Base-by-base conservation (phyloP, 92 coral and sea anemone genomes). In the Zoanthus sansibaricus region DNA sequence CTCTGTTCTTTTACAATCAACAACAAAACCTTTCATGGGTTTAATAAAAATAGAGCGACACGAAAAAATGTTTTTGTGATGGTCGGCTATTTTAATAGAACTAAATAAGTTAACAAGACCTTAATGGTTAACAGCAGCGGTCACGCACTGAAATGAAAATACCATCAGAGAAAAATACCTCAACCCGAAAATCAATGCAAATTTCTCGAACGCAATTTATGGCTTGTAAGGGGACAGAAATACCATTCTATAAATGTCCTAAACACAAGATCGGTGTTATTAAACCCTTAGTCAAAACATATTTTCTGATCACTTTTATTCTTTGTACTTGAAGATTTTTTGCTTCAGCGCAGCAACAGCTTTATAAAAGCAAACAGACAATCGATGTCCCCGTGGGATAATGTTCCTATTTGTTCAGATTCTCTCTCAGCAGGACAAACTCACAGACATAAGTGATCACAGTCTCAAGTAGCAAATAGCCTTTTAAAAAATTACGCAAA, bases 11-110 rank as follows among this genome's bases (percentile, higher is more conserved):
- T 14, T 69, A 16, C 20, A 31, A 9, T 14, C 49, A 61, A 44
- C 85, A 79, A 49, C 72, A 18, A 66, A 75, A 80, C 47, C 55
- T 74, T 80, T 80, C 74, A 67, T 80, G 75, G 67, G 85, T 80
- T 64, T 66, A 75, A 45, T 46, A 80, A 80, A 45, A 48, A 64
- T 62, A 64, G 37, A 18, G 44, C 46, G 31, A 20, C 70, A 6
- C 42, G 45, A 61, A 66, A 7, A 55, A 59, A 17, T 44, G 12
- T 11, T 45, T 9, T 69, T 66, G 12, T 49, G 6, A 49, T 6
- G 20, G 84, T 55, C 21, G 31, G 75, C 64, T 46, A 55, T 62
- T 62, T 62, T 20, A 62, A 49, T 0, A 47, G 58, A 79, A 32
- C 47, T 44, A 44, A 17, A 80, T 6, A 46, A 52, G 54, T 49